A percentile compares a stretch with the other conserved stretches of the same genome.
phyloP scores from a whole-genome alignment of 2,888 invertebrate species.

The Balanococcus diminutus region DNA sequence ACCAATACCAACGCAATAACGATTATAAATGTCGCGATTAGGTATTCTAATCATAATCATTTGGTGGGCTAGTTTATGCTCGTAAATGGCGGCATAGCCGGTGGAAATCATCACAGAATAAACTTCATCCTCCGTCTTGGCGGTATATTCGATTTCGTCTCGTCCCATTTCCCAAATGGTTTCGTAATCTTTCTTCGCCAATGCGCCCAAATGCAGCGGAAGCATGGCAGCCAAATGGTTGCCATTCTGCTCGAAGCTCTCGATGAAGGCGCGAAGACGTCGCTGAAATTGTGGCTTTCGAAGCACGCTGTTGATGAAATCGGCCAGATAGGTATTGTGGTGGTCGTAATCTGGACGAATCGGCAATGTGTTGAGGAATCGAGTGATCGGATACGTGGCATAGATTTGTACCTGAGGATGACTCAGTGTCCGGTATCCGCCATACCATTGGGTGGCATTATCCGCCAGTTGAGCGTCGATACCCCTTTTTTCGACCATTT shows the following conservation, averaged over 20 bases:
- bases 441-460: neutral
- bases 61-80: accelerated
- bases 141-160: neutral
- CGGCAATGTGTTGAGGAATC: neutral
- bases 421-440: neutral
- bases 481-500: neutral
- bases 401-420: neutral
- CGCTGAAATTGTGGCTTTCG: neutral
- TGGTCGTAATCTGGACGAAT: neutral
- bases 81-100: neutral
- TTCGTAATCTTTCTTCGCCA: neutral
- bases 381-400: neutral
- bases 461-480: neutral
- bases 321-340: neutral
- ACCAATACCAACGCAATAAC: no score
- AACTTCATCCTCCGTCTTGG: neutral
- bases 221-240: neutral
- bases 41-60: neutral
- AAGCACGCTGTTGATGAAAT: neutral
- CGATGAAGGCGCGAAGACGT: neutral
- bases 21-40: neutral
- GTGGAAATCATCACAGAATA: neutral
- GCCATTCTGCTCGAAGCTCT: neutral
- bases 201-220: neutral
- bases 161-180: neutral